Base-by-base conservation (phyloP, 2,888 invertebrate genomes). In the Fragum whitleyi region DNA sequence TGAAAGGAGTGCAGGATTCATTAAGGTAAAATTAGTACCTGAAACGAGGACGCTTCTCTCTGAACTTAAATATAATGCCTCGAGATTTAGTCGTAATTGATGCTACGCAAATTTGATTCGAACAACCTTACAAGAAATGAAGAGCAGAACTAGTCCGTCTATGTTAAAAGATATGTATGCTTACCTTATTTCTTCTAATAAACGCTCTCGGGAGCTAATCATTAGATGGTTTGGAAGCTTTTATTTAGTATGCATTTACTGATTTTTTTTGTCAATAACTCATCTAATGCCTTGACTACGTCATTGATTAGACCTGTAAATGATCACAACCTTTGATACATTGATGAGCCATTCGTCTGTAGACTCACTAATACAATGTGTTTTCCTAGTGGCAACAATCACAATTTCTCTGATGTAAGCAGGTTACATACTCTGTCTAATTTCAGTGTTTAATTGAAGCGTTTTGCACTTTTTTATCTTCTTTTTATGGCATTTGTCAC, bases 1-100 rank as follows among this genome's bases (percentile, higher is more conserved):
- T 47, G 16, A 47, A 5, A 47, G 47, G 47, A 14, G 14, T 47
- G 47, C 47, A 47, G n/a, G 47, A 47, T 19, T 47, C 47, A 47
- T 47, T 47, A 47, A 47, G 47, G 47, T 47, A n/a, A 47, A 47
- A 47, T 47, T 47, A 47, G 47, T 47, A 14, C 47, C n/a, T 47
- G 19, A 47, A 14, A 19, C 2, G 47, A 5, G 5, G 9, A 36
- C 32, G 3, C 32, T 9, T 6, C 9, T 36, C 32, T 36, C 32
- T 36, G 32, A 36, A n/a, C n/a, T 53, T n/a, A n/a, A 21, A 53
- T 14, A 53, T 23, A 53, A n/a, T n/a, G n/a, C 53, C n/a, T n/a
- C n/a, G 53, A 53, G 32, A 36, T 36, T 36, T 36, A 36, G 9
- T 6, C 32, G 32, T 9, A 36, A 36, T 36, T 36, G 3, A 36